Evolutionary conservation across 2,113 vertebrate genomes (phyloP).

Genomic region (Macquaria australasica): DNA sequence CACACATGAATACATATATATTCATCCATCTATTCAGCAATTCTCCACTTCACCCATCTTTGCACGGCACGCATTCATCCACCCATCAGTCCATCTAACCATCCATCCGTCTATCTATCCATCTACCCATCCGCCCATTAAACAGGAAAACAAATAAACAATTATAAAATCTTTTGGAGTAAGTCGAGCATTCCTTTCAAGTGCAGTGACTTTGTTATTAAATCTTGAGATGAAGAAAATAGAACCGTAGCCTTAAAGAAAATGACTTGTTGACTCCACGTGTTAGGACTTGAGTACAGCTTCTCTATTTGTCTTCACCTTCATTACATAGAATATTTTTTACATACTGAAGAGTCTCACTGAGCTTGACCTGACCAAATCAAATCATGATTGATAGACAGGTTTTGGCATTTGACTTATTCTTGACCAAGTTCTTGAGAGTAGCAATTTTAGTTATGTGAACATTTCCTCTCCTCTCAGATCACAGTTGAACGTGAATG

Average conservation of each 20-base stretch:
- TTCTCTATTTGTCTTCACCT: slow-evolving; percentile 1
- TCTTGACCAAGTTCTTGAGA: background rate
- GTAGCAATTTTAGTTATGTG: slow-evolving; percentile 3
- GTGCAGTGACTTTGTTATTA: slow-evolving; percentile 44
- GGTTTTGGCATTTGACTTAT: slow-evolving; percentile 23
- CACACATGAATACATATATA: slow-evolving; percentile 22
- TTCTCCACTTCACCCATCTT: background rate
- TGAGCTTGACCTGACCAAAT: background rate
- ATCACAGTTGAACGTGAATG: slow-evolving; percentile 14
- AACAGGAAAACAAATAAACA: slow-evolving; percentile 48
- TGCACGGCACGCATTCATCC: background rate
- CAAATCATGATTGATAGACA: background rate
- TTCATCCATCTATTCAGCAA: slow-evolving; percentile 24
- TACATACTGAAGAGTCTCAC: background rate
- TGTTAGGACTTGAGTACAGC: slow-evolving; percentile 34
- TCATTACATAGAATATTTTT: slow-evolving; percentile 20
- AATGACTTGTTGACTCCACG: slow-evolving; percentile 4
- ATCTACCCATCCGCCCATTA: slow-evolving; percentile 3
- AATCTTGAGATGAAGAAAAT: slow-evolving; percentile 41
- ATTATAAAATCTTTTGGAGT: background rate
- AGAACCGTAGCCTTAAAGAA: slow-evolving; percentile 23
- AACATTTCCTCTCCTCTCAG: slow-evolving; percentile 23
- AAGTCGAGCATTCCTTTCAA: slow-evolving; percentile 42
- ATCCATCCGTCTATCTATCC: background rate
- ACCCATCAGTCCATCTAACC: slow-evolving; percentile 1